Base-by-base conservation (phyloP, 2,888 invertebrate genomes). In the Xestia xanthographa region DNA sequence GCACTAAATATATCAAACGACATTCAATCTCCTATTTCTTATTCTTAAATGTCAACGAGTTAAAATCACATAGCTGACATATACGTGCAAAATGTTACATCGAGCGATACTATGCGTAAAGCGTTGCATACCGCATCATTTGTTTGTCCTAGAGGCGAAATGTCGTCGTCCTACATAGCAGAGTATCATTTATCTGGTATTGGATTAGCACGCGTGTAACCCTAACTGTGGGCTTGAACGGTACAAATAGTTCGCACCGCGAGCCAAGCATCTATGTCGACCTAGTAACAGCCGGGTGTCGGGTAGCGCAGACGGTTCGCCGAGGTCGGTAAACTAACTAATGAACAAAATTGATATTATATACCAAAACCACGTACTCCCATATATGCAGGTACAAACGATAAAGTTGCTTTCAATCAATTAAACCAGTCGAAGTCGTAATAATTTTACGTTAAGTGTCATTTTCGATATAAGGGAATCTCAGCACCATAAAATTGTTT, bases 171-270 rank as follows among this genome's bases (percentile, higher is more conserved):
- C 92, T 89, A 92, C 90, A 91, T 90, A 90, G 84, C 85, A 75
- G 75, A 78, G 90, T 94, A 93, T 94, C 92, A 93, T 92, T 93
- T 93, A 92, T 93, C 92, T 89, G 87, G 91, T 91, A 92, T 92
- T 92, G 91, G 91, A 94, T 93, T 92, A 90, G 90, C 92, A 92
- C 91, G 90, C 91, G 90, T 94, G 94, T 93, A 94, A 94, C 93
- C 92, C 90, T 92, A 93, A 92, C 92, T 91, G 92, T 89, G 84
- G 90, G 90, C 87, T 89, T 94, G 94, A 95, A 94, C 94, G 94
- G 93, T 95, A 95, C 95, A 95, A 95, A 95, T 95, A 92, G 94
- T 91, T 89, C 84, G 92, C 88, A 91, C 91, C 91, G 90, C 92
- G 91, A 91, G 83, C 88, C 90, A 88, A 91, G 91, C 92, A 91